phyloP scores from a whole-genome alignment of 2,888 invertebrate species.

The Cyrtodaria siliqua region DNA sequence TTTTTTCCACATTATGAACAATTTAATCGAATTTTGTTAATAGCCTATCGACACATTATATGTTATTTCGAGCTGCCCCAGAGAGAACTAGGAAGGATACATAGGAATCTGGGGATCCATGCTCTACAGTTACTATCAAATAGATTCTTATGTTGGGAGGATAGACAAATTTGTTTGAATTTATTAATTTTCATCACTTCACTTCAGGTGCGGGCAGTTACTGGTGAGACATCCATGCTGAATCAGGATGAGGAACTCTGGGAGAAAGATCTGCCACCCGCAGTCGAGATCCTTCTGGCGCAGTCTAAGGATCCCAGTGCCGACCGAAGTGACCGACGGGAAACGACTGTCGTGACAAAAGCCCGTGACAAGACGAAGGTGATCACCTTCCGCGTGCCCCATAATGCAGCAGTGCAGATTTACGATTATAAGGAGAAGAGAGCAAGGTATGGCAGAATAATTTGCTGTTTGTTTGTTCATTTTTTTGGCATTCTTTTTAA shows the following conservation, averaged over 20 bases:
- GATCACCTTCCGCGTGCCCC: slow-evolving; percentile 87
- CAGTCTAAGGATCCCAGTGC: slow-evolving; percentile 86
- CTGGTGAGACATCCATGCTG: slow-evolving; percentile 87
- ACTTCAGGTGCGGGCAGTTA: slow-evolving; percentile 85
- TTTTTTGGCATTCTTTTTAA: too few relatives aligned
- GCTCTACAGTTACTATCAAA: too few relatives aligned
- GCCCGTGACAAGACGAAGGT: slow-evolving; percentile 85
- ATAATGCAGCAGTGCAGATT: slow-evolving; percentile 87
- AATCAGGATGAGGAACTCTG: slow-evolving; percentile 86
- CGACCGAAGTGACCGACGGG: slow-evolving; percentile 81
- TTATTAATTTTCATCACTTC: slow-evolving; percentile 12
- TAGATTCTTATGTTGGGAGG: too few relatives aligned
- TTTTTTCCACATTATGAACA: too few relatives aligned
- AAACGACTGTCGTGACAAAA: slow-evolving; percentile 3
- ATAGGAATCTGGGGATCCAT: too few relatives aligned
- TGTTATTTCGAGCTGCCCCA: too few relatives aligned
- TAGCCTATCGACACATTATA: too few relatives aligned
- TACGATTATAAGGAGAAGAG: slow-evolving; percentile 87
- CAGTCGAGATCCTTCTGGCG: slow-evolving; percentile 84
- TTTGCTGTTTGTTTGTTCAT: too few relatives aligned
- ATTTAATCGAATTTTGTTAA: too few relatives aligned
- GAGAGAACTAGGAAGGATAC: too few relatives aligned
- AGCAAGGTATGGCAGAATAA: slow-evolving; percentile 80
- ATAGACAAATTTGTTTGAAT: too few relatives aligned
- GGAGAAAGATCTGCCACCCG: slow-evolving; percentile 85